Base-by-base conservation (phyloP, 1,140 invertebrate genomes). In the Drosophila pachea region DNA sequence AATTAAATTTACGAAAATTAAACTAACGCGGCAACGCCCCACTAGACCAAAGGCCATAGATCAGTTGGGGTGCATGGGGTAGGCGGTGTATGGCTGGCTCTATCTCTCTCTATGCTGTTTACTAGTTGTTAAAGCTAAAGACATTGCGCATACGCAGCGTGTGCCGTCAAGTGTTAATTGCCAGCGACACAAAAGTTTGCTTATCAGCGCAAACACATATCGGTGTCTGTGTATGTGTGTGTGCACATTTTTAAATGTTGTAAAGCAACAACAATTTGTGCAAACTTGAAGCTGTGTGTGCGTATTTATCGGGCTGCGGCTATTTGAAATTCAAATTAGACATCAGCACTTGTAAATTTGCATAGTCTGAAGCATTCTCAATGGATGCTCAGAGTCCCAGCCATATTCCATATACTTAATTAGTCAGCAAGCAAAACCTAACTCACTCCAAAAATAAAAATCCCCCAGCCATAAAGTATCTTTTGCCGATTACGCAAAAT, bases 281-380 rank as follows among this genome's bases (percentile, higher is more conserved):
- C 32, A 47, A 14, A 47, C 35, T 38, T n/a, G 14, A 33, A 35
- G 49, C 52, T 73, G 45, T 52, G 56, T 56, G 33, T 35, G 22
- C 32, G 29, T 69, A 56, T 64, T 68, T 64, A 22, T 36, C 11
- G 22, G 47, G 67, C 52, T 65, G 61, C 68, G 70, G 40, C 78
- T 82, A 65, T 82, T 83, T 83, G 81, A 83, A 83, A 84, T 83
- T 84, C 79, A 84, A 83, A 83, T 83, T 83, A 83, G 79, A 78
- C 79, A 83, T 83, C 73, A 74, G 79, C 76, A 79, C 76, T 73
- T 74, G 69, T 74, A 84, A 84, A 84, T 84, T 84, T 83, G 79
- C 79, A 83, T 86, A 76, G 76, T 76, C 78, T 78, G 65, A 78
- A 69, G 75, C 75, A 75, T 75, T 75, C 69, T 58, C 64, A 78